Conservation (phyloP, 2,888 invertebrate species). For the Callinectes sapidus region DNA sequence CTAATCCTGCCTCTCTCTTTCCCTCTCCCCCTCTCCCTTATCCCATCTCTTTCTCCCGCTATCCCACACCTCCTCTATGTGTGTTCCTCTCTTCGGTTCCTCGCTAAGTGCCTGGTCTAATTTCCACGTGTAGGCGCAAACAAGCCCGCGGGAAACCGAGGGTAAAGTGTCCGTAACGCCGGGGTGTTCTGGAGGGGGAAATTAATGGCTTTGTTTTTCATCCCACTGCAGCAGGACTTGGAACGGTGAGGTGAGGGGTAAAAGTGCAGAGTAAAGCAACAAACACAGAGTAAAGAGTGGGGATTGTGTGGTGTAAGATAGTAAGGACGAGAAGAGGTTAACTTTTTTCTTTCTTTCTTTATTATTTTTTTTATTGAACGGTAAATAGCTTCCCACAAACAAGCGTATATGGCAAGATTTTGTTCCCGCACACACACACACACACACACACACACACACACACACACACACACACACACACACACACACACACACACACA, state of each 20-base stretch:
- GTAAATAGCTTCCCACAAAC: not conserved
- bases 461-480: conserved; percentile 17
- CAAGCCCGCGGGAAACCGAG: not conserved
- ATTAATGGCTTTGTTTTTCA: conserved; percentile 30
- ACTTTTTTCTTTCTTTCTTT: not conserved
- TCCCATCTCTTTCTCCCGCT: not conserved
- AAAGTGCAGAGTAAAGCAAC: not conserved
- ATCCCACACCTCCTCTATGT: not conserved
- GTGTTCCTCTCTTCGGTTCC: conserved; percentile 19
- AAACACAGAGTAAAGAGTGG: not conserved
- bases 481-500: conserved; percentile 32
- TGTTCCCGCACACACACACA: not conserved
- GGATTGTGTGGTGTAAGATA: not conserved
- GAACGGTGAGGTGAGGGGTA: not conserved
- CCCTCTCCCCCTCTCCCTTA: not conserved
- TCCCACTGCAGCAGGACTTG: not conserved
- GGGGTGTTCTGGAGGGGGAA: not conserved
- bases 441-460: conserved; percentile 43
- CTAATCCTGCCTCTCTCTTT: not conserved
- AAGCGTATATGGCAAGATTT: not conserved
- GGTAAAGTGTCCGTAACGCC: not conserved
- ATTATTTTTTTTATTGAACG: too few relatives aligned
- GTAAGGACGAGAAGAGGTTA: not conserved
- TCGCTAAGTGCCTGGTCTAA: conserved; percentile 36
- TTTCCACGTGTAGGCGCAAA: conserved; percentile 37